A percentile compares a stretch with the other conserved stretches of the same genome.
Evolutionary conservation across 2,888 invertebrate genomes (phyloP).

Genomic region (Apomyelois bistriatella): DNA sequence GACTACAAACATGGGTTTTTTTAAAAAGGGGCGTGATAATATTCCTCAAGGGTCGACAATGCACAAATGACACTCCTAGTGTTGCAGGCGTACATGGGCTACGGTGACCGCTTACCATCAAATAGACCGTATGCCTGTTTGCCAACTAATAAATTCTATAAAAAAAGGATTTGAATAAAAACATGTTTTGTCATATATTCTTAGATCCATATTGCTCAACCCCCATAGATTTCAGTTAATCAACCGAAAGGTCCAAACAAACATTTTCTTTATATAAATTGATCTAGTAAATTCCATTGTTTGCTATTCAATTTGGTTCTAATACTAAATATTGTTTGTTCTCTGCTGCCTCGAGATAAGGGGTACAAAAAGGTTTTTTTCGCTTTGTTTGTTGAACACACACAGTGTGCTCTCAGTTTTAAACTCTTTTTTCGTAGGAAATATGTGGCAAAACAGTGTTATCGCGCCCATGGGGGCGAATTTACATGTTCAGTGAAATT

Average conservation of each 20-base stretch:
- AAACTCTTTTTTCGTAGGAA: conserved; percentile 9
- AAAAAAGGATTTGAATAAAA: neutral
- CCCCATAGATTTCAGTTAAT: neutral
- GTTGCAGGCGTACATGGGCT: too few relatives aligned
- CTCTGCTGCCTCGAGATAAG: conserved; percentile 22
- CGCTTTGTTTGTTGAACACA: conserved; percentile 10
- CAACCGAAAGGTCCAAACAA: neutral
- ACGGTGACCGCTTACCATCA: too few relatives aligned
- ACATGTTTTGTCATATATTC: too few relatives aligned
- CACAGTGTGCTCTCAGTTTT: conserved; percentile 11
- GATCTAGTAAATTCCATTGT: neutral
- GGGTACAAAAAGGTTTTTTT: conserved; percentile 13
- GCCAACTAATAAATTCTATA: too few relatives aligned
- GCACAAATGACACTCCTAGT: too few relatives aligned
- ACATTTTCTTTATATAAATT: neutral
- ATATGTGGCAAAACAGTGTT: neutral
- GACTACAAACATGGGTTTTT: too few relatives aligned
- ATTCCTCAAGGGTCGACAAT: too few relatives aligned
- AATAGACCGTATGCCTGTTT: too few relatives aligned
- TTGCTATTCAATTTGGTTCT: conserved; percentile 14
- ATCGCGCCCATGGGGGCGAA: conserved; percentile 4
- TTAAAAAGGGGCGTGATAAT: too few relatives aligned
- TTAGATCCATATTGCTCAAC: too few relatives aligned
- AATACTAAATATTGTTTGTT: conserved; percentile 23
- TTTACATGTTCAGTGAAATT: conserved; percentile 10